phyloP scores from a whole-genome alignment of 1,140 invertebrate species.

The Agrilus planipennis region DNA sequence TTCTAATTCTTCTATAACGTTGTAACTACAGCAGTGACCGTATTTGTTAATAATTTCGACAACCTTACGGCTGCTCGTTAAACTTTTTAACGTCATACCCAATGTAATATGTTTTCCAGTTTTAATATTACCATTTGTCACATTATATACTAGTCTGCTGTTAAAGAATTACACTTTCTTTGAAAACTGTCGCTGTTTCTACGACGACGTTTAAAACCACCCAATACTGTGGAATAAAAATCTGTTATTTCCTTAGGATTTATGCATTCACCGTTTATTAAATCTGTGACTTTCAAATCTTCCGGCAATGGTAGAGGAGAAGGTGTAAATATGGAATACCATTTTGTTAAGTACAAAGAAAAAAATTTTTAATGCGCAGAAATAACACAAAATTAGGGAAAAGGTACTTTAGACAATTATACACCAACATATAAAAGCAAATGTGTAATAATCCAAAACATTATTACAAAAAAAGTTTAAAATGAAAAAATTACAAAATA shows the following conservation, averaged over 20 bases:
- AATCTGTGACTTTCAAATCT: background rate
- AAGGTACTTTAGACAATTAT: no score
- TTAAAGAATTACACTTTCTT: background rate
- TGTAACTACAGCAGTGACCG: constrained; percentile 27
- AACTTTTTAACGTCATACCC: constrained; percentile 27
- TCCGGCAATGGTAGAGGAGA: background rate
- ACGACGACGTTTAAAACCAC: background rate
- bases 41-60: constrained; percentile 28
- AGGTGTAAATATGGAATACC: no score
- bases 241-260: background rate
- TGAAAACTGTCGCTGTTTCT: background rate
- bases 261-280: background rate
- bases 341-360: no score
- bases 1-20: constrained; percentile 22
- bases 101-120: no score
- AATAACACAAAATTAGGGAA: no score
- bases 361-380: no score
- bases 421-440: no score
- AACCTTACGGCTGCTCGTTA: constrained; percentile 27
- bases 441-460: no score
- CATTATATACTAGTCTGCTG: constrained; percentile 10
- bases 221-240: background rate
- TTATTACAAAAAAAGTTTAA: no score
- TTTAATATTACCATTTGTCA: no score
- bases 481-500: no score